A percentile compares a stretch with the other conserved stretches of the same genome.
These are phyloP conservation scores for Papilio polytes DNA, from an alignment of 1,140 invertebrate species.

Conservation along the genomic window DNA sequence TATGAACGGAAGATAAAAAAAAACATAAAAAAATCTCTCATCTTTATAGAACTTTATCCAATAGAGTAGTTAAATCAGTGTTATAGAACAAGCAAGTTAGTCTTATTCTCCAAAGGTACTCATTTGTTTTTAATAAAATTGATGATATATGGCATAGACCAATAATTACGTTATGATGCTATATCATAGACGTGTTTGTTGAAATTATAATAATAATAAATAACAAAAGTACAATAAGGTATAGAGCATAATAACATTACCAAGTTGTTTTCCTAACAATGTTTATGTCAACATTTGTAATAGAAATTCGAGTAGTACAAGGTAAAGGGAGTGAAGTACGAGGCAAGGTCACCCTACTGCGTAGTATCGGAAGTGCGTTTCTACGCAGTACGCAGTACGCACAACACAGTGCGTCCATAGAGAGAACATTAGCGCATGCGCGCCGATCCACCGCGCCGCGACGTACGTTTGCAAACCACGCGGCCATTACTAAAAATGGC, in stretches of 20 bases:
- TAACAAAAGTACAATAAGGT: background rate
- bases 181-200: no score
- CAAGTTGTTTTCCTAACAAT: background rate
- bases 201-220: background rate
- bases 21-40: no score
- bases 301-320: slow-evolving; percentile 18
- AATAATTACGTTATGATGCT: no score
- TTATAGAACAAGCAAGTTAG: background rate
- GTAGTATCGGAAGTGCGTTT: slow-evolving; percentile 53
- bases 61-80: no score
- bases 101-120: background rate
- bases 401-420: slow-evolving; percentile 14
- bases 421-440: slow-evolving; percentile 19
- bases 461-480: slow-evolving; percentile 1
- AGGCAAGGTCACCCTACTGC: slow-evolving; percentile 61
- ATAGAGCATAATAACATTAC: background rate
- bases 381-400: slow-evolving; percentile 38
- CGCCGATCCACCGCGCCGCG: background rate
- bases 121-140: no score
- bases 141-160: no score
- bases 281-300: background rate
- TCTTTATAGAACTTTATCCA: no score
- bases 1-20: no score
- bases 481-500: slow-evolving; percentile 1
- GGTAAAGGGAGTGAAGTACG: slow-evolving; percentile 14